Conservation (phyloP, 2,888 invertebrate species). For the Philonicus albiceps region DNA sequence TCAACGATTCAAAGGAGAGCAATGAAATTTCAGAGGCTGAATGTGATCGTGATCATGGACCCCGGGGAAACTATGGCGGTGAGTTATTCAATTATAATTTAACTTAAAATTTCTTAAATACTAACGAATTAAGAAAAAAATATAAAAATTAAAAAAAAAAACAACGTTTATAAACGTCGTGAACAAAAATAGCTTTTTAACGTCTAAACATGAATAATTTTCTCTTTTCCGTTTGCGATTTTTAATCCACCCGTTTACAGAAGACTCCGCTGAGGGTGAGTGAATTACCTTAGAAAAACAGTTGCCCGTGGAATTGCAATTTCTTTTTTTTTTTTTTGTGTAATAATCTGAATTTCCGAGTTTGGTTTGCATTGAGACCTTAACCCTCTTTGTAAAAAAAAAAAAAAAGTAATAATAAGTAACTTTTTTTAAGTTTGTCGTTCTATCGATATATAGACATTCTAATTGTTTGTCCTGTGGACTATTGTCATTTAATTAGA, state of each 20-base stretch:
- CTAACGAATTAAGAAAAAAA: not conserved
- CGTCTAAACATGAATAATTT: conserved; percentile 24
- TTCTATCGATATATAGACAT: conserved; percentile 10
- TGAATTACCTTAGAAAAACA: conserved; percentile 50
- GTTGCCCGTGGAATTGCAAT: conserved; percentile 33
- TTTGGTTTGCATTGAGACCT: conserved; percentile 2
- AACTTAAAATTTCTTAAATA: not conserved
- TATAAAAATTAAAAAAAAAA: no score
- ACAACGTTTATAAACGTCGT: not conserved
- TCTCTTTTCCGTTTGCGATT: conserved; percentile 41
- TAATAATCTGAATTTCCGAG: not conserved
- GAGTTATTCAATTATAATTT: conserved; percentile 57
- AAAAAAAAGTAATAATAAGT: no score
- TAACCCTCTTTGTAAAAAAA: not conserved
- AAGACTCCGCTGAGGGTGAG: conserved; percentile 63
- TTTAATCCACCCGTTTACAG: conserved; percentile 51
- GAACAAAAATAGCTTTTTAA: not conserved
- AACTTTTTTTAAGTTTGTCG: not conserved
- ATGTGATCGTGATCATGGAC: conserved; percentile 86
- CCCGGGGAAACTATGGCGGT: conserved; percentile 84
- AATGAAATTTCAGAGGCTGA: conserved; percentile 94
- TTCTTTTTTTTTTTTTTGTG: not conserved
- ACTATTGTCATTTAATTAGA: conserved; percentile 6
- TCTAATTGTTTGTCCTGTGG: conserved; percentile 6
- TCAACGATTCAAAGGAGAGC: conserved; percentile 93